These are phyloP conservation scores for Actinia tenebrosa DNA, from an alignment of 64 coral and sea anemone species.

Conservation along the genomic window DNA sequence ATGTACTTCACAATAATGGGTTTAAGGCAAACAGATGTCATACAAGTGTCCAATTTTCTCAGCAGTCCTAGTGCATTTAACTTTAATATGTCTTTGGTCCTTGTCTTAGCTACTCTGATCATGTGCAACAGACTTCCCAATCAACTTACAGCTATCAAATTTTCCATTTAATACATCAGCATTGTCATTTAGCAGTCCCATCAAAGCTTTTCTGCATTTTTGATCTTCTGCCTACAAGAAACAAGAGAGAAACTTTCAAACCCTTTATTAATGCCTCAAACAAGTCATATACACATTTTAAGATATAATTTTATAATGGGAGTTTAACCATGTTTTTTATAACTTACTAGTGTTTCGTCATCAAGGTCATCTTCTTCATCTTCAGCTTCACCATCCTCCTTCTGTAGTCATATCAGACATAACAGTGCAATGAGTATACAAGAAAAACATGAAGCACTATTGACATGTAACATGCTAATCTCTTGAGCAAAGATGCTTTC, in stretches of 20 bases:
- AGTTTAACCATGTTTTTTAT: background rate
- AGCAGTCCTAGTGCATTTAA: no score
- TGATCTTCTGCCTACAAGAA: conserved; percentile 56
- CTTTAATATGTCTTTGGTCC: no score
- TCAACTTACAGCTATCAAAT: conserved; percentile 16
- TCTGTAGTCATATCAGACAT: conserved; percentile 26
- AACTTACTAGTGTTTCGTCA: conserved; percentile 67
- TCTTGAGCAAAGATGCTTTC: no score
- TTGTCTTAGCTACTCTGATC: no score
- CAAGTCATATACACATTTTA: no score
- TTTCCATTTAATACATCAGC: conserved; percentile 55
- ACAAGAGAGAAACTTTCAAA: background rate
- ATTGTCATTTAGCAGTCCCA: conserved; percentile 61
- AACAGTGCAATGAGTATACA: background rate
- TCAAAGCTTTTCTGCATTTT: conserved; percentile 51
- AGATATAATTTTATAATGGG: background rate
- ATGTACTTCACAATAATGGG: no score
- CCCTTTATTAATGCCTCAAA: no score
- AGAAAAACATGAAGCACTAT: no score
- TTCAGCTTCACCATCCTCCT: conserved; percentile 82
- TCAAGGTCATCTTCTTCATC: conserved; percentile 82
- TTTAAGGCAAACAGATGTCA: no score
- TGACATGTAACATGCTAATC: no score
- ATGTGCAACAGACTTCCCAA: background rate
- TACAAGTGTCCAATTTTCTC: no score